Base-by-base conservation (phyloP, 1,140 invertebrate genomes). In the Samia ricini region DNA sequence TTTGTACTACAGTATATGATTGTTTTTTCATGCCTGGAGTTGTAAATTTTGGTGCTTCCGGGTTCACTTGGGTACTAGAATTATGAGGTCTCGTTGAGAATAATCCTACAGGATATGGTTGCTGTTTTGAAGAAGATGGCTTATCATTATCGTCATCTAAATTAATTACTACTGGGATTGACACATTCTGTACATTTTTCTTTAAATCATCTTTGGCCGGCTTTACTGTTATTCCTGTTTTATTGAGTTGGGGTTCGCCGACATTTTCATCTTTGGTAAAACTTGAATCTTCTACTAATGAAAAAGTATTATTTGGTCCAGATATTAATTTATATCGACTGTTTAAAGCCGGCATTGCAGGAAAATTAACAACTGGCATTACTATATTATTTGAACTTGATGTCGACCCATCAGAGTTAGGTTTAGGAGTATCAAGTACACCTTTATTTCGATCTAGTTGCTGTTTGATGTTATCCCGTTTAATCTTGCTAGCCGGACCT, bases 81-180 rank as follows among this genome's bases (percentile, higher is more conserved):
- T 71, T 68, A 42, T 72, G 69, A n/a, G 72, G 49, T 24, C 79
- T 61, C 15, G 81, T 82, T 72, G 83, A 78, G 50, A 89, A 84
- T 36, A 90, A 68, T 7, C 85, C 81, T 5, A 90, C 88, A 20
- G 88, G 88, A 68, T 90, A 90, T n/a, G 88, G 88, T 26, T 75
- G 71, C 15, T 66, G 50, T 7, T 65, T 21, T 19, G 55, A 48
- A 48, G 52, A 24, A 50, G 33, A 19, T 33, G 8, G 36, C 15
- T 36, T 42, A 12, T 33, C 52, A 56, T 21, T 23, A 26, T 57
- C n/a, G 20, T 69, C 61, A 18, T 69, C 69, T 26, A 70, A 20
- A 22, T 68, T 51, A 48, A 67, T 74, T 6, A 70, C 51, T 18
- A 69, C 63, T 58, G 66, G 20, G 15, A 7, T 6, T 22, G 51